Evolutionary conservation across 2,888 invertebrate genomes (phyloP).

Genomic region (Lissonota sp.): DNA sequence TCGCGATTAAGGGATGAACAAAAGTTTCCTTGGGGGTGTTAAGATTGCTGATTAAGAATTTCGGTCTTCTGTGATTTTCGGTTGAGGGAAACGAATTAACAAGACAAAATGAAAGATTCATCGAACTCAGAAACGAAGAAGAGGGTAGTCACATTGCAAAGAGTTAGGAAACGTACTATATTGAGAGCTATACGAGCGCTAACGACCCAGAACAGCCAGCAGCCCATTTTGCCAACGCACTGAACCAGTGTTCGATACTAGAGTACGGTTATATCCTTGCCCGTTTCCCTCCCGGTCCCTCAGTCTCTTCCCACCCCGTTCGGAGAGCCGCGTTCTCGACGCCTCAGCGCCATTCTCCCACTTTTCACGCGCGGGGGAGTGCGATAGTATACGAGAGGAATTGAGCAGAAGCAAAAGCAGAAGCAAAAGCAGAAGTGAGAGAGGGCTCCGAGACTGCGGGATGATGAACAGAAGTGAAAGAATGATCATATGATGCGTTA

Average conservation of each 20-base stretch:
- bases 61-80: too few species aligned
- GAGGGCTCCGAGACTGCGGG: conserved; percentile 46
- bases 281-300: conserved; percentile 68
- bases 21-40: too few species aligned
- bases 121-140: neutral
- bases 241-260: conserved; percentile 80
- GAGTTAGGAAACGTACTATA: conserved; percentile 24
- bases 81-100: neutral
- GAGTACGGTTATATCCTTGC: conserved; percentile 80
- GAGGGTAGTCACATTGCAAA: neutral
- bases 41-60: neutral
- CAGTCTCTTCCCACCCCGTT: neutral
- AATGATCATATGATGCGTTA: conserved; percentile 63
- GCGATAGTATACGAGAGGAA: conserved; percentile 56
- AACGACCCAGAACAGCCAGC: conserved; percentile 66
- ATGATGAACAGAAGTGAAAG: conserved; percentile 56
- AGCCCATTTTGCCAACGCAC: conserved; percentile 76
- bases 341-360: conserved; percentile 63
- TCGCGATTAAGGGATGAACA: neutral
- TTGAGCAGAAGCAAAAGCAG: neutral
- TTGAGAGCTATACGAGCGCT: conserved; percentile 47
- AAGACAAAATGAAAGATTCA: neutral
- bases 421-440: conserved; percentile 39
- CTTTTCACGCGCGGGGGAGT: conserved; percentile 57
- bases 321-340: conserved; percentile 66